Evolutionary conservation across 2,113 vertebrate genomes (phyloP), one percentile per base, ranked within the genome.

Genomic region (Paratilapia polleni): DNA sequence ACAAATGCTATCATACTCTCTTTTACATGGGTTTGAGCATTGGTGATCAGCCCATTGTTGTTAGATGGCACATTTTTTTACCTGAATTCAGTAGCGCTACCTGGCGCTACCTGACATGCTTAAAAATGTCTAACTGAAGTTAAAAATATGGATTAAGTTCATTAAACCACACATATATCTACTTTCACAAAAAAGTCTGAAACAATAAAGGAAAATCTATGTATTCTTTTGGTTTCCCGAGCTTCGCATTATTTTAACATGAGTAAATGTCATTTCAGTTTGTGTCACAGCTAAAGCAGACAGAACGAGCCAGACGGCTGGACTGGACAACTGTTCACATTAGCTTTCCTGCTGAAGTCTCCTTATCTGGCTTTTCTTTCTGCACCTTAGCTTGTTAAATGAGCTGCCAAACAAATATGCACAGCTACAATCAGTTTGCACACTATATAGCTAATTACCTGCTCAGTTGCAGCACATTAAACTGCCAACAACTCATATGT

Each of bases 341-440:
- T 17, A 49, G 15, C 64, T 22, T 68, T 68, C 38, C 22, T 19
- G 22, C 38, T 68, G 38, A 47, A 68, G 1, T 1, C 14, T 47
- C 43, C 22, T 68, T 68, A 68, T 47, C 0, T 1, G 14, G 14
- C 22, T 47, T 68, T 47, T 26, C 64, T 47, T 68, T 68, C 41
- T 68, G 64, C 64, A 68, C 22, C 64, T 12, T 68, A 47, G 38
- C 41, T 68, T 68, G 64, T 47, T 68, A 68, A 68, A 68, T 68
- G 41, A 68, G 41, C 41, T 26, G 22, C 8, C 22, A 26, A 7
- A 68, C 41, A 47, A 68, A 47, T 68, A 47, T 47, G 22, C 8
- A 12, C 41, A 68, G 41, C 41, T 68, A 47, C 22, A 1, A 68
- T 11, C 64, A 26, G 64, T 68, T 68, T 68, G 64, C 41, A 68